Base-by-base conservation (phyloP, 2,888 invertebrate genomes). In the Drosophila fulvimacula region DNA sequence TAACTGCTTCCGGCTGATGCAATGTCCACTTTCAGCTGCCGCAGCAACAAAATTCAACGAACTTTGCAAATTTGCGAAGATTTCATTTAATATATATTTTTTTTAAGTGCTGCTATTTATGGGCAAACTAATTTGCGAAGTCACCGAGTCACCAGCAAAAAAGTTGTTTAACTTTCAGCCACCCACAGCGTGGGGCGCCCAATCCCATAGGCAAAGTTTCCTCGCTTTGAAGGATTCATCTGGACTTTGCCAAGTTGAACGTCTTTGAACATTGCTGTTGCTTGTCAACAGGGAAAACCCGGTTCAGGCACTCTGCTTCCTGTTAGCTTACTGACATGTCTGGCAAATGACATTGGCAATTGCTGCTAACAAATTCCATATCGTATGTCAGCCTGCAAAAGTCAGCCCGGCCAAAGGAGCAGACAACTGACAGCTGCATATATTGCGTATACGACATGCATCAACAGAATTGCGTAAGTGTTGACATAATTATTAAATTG, bases 301-400 rank as follows among this genome's bases (percentile, higher is more conserved):
- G 15, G 10, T 7, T 5, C 15, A 21, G 46, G n/a, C n/a, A 53
- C 36, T 41, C 32, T 56, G 17, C n/a, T 34, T 15, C 24, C n/a
- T 13, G 24, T 2, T 44, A 24, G 41, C 5, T 39, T 15, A 11
- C 39, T 52, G 56, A 62, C 75, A 55, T 78, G 36, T 63, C 58
- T 73, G 76, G 72, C 73, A 73, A 88, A 76, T 70, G 79, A 66
- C 70, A 76, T 58, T 65, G 67, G 73, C 68, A 84, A 88, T 88
- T 81, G 69, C 55, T 72, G 73, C 53, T 69, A 66, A 69, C 85
- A 79, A 76, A 57, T 72, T 63, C 62, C 62, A 79, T 69, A 69
- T 71, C 55, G 55, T 32, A 69, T 52, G 58, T 60, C 38, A 17
- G 3, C 3, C 19, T 27, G 24, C 53, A 49, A 57, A 52, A 44